A percentile compares a stretch with the other conserved stretches of the same genome.
These are phyloP conservation scores for Furcula furcula DNA, from an alignment of 2,888 invertebrate genomes.

Conservation along the genomic window DNA sequence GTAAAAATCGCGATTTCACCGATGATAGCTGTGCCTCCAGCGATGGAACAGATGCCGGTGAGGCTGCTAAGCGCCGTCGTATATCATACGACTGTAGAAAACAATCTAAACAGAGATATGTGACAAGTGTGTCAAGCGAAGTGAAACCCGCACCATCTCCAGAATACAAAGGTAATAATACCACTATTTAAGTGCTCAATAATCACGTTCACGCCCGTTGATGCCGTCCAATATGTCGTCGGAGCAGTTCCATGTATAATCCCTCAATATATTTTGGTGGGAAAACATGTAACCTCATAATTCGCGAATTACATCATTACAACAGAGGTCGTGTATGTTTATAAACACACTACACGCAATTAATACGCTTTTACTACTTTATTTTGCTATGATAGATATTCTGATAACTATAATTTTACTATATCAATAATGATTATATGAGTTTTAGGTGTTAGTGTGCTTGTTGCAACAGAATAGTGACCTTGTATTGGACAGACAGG, in stretches of 20 bases:
- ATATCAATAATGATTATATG: too few species aligned
- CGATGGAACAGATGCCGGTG: constrained; percentile 64
- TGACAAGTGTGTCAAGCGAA: constrained; percentile 72
- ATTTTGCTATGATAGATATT: too few species aligned
- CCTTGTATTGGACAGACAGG: constrained; percentile 42
- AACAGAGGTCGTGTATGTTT: constrained; percentile 72
- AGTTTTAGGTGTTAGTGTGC: constrained; percentile 16
- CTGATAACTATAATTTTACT: too few species aligned
- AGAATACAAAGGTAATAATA: constrained; percentile 67
- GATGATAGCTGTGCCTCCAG: constrained; percentile 53
- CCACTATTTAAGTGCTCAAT: constrained; percentile 28
- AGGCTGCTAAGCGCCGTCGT: constrained; percentile 68
- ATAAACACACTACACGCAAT: constrained; percentile 66
- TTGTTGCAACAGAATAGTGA: constrained; percentile 51
- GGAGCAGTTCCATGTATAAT: constrained; percentile 14
- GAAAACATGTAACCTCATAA: constrained; percentile 73
- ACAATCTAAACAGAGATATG: constrained; percentile 71
- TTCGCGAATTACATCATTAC: constrained; percentile 66
- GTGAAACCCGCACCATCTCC: constrained; percentile 51
- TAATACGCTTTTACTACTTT: constrained; percentile 17
- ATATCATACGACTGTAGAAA: constrained; percentile 70
- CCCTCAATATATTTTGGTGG: constrained; percentile 62
- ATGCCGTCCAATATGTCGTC: constrained; percentile 9
- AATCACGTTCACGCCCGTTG: constrained; percentile 15
- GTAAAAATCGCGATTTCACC: constrained; percentile 61